These are phyloP conservation scores for Schizothorax lantsangensis DNA, from an alignment of 2,797 vertebrate species.

Conservation along the genomic window DNA sequence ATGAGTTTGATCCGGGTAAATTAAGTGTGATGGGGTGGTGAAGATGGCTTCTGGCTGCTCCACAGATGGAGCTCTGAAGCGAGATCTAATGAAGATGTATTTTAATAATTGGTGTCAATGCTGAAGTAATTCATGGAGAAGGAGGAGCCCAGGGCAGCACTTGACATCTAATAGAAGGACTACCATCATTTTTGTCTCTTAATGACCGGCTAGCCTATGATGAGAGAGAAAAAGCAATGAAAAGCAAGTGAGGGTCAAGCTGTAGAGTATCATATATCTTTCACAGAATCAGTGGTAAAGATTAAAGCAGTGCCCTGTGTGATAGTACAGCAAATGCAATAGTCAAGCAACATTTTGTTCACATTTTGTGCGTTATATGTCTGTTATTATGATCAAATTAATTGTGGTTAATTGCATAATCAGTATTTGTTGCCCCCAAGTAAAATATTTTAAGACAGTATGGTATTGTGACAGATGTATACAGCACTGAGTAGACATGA, in stretches of 20 bases:
- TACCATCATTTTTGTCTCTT: constrained; percentile 62
- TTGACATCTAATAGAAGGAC: constrained; percentile 59
- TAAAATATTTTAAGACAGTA: background rate
- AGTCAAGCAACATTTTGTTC: background rate
- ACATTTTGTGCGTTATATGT: background rate
- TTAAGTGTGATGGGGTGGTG: constrained; percentile 47
- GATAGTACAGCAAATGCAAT: background rate
- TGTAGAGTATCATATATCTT: background rate
- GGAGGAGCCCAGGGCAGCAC: constrained; percentile 59
- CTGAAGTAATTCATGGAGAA: constrained; percentile 51
- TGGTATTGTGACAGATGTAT: background rate
- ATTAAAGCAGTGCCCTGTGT: background rate
- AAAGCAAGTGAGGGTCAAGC: constrained; percentile 9
- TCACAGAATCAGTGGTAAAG: background rate
- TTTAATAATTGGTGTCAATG: constrained; percentile 62
- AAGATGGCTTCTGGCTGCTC: constrained; percentile 48
- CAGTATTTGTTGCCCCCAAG: background rate
- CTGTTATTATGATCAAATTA: background rate
- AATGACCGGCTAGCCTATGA: constrained; percentile 64
- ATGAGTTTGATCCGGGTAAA: constrained; percentile 37
- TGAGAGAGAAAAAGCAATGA: constrained; percentile 51
- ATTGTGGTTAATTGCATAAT: background rate
- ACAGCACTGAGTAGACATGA: background rate
- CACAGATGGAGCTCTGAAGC: constrained; percentile 47
- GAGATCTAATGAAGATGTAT: constrained; percentile 69